A percentile compares a stretch with the other conserved stretches of the same genome.
Conservation (phyloP, 1,140 invertebrate genomes). For the Sogatella furcifera region DNA sequence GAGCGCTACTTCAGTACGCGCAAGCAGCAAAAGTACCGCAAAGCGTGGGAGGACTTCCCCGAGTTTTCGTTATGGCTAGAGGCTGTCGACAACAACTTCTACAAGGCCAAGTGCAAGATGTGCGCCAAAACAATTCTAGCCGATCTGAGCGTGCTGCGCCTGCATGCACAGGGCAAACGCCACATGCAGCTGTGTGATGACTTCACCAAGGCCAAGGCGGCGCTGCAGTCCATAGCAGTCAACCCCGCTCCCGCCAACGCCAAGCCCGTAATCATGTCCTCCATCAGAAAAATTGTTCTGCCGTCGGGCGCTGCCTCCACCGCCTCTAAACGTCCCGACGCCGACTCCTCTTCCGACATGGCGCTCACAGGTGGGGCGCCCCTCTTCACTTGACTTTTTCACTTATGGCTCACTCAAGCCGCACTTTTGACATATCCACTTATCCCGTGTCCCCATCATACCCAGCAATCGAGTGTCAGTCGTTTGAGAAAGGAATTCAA, state of each 20-base stretch:
- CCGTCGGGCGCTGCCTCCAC: neutral
- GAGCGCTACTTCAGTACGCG: conserved; percentile 11
- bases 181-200: conserved; percentile 16
- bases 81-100: conserved; percentile 14
- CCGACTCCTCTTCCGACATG: too few relatives aligned
- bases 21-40: conserved; percentile 20
- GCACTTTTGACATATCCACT: too few relatives aligned
- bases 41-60: conserved; percentile 21
- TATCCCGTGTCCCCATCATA: too few relatives aligned
- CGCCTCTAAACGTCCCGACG: neutral
- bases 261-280: neutral
- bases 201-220: neutral
- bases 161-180: conserved; percentile 18
- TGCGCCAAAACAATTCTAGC: conserved; percentile 21
- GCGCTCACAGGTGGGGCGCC: too few relatives aligned
- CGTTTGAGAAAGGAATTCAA: too few relatives aligned
- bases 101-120: conserved; percentile 22
- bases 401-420: too few relatives aligned
- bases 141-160: conserved; percentile 19
- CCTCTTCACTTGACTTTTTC: too few relatives aligned
- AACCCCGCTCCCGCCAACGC: neutral
- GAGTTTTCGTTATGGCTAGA: conserved; percentile 20
- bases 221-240: neutral
- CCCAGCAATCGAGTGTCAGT: too few relatives aligned
- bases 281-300: neutral